phyloP scores from a whole-genome alignment of 2,797 vertebrate species.

The Hylomyscus alleni region DNA sequence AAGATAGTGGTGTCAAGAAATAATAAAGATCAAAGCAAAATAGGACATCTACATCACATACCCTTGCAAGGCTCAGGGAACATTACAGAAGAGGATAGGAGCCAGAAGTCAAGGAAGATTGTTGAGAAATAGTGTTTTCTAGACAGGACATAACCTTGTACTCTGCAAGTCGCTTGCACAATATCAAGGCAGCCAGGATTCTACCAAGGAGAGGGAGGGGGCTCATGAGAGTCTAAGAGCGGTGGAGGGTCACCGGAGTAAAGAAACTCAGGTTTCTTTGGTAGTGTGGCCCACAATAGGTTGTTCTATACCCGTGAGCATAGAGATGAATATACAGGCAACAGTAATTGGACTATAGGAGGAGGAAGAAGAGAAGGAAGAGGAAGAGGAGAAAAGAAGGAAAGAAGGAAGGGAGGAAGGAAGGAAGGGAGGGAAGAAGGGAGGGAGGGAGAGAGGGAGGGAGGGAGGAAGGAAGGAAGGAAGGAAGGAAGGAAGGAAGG shows the following conservation, averaged over 20 bases:
- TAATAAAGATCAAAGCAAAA: background rate
- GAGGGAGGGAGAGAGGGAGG: no score
- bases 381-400: background rate
- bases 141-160: background rate
- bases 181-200: background rate
- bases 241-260: background rate
- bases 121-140: background rate
- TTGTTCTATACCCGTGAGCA: background rate
- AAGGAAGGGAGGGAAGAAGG: no score
- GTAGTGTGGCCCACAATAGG: background rate
- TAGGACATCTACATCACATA: background rate
- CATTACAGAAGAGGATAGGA: background rate
- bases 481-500: no score
- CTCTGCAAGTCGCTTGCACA: background rate
- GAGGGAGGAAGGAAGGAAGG: background rate
- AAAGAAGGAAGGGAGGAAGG: no score
- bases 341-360: background rate
- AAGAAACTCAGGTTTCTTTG: background rate
- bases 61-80: background rate
- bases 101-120: background rate
- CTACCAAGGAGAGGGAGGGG: background rate
- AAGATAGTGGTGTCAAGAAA: background rate
- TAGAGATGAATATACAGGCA: background rate
- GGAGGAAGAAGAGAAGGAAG: no score
- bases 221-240: background rate